These are phyloP conservation scores for Synergus itoensis DNA, from an alignment of 2,888 invertebrate species.

Conservation along the genomic window DNA sequence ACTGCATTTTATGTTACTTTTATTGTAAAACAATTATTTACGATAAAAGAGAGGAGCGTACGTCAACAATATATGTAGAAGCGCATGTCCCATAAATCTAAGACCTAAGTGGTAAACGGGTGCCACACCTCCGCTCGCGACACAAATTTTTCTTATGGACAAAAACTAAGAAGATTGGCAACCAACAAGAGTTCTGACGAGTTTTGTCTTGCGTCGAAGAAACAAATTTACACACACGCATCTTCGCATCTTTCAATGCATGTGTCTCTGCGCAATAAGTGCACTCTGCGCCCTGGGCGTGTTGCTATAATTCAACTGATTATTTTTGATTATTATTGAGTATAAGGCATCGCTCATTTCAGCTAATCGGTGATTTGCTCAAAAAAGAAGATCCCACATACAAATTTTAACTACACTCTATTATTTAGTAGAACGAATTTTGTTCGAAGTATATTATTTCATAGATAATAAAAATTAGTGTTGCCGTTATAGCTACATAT, in stretches of 20 bases:
- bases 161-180: slow-evolving; percentile 1
- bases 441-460: neutral
- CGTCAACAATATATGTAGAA: neutral
- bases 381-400: neutral
- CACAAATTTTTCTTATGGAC: slow-evolving; percentile 51
- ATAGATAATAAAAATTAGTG: neutral
- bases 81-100: slow-evolving; percentile 60
- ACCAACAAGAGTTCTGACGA: neutral
- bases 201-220: neutral
- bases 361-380: neutral
- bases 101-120: slow-evolving; percentile 54
- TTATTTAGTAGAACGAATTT: slow-evolving; percentile 2
- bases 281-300: neutral
- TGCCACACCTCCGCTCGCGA: slow-evolving; percentile 58
- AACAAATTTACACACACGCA: neutral
- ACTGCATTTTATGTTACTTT: neutral
- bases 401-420: neutral
- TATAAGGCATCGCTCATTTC: neutral
- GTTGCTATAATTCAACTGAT: neutral
- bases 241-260: neutral
- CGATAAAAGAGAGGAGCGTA: neutral
- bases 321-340: too few species aligned
- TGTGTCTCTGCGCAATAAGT: neutral
- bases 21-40: neutral
- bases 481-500: neutral